Percentiles rank a stretch among this genome's conserved stretches.
Conservation (phyloP, 1,140 invertebrate species). For the Hestina assimilis region DNA sequence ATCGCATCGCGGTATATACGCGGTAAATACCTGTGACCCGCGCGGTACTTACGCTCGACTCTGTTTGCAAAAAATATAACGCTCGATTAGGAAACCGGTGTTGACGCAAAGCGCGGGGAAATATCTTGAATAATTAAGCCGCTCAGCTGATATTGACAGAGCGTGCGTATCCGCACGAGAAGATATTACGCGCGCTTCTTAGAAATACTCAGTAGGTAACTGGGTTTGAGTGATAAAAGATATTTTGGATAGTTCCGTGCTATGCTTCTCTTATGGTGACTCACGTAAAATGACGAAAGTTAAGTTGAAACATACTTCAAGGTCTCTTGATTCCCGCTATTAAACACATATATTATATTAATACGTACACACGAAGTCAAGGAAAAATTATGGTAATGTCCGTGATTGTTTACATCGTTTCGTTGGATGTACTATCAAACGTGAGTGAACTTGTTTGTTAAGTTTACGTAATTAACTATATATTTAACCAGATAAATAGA, state of each 20-base stretch:
- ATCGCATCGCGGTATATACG: slow-evolving; percentile 41
- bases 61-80: slow-evolving; percentile 42
- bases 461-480: slow-evolving; percentile 8
- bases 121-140: slow-evolving; percentile 43
- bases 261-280: slow-evolving; percentile 44
- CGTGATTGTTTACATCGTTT: slow-evolving; percentile 38
- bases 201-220: slow-evolving; percentile 27
- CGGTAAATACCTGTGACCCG: slow-evolving; percentile 50
- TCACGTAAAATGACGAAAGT: slow-evolving; percentile 77
- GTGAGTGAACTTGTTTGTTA: slow-evolving; percentile 18
- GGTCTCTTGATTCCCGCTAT: slow-evolving; percentile 42
- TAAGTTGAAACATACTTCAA: slow-evolving; percentile 66
- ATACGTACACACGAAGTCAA: slow-evolving; percentile 45
- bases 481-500: slow-evolving; percentile 6
- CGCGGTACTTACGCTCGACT: slow-evolving; percentile 38
- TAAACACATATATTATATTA: too few relatives aligned
- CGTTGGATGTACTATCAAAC: slow-evolving; percentile 14
- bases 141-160: slow-evolving; percentile 67
- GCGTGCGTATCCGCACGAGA: slow-evolving; percentile 31
- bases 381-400: slow-evolving; percentile 53
- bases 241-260: slow-evolving; percentile 40
- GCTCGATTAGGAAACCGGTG: slow-evolving; percentile 36
- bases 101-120: slow-evolving; percentile 54
- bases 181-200: slow-evolving; percentile 34
- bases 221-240: slow-evolving; percentile 46